Conservation (phyloP, 2,113 vertebrate species). For the Corvus hawaiiensis region DNA sequence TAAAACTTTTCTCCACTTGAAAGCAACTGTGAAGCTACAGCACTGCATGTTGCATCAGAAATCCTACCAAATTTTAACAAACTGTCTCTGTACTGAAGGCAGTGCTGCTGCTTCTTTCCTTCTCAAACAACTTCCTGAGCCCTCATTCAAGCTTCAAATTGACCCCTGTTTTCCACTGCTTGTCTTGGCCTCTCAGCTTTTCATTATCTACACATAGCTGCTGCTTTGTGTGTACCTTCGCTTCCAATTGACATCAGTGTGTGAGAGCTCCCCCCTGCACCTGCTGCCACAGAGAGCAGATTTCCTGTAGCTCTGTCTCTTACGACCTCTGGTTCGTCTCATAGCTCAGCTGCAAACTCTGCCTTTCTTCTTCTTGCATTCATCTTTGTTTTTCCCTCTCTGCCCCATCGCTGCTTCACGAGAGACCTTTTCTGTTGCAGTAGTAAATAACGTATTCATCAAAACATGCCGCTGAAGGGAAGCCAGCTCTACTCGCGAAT, state of each 20-base stretch:
- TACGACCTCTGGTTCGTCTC: neutral
- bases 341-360: slow-evolving; percentile 29
- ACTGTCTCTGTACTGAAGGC: neutral
- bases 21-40: neutral
- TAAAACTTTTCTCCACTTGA: neutral
- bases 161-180: neutral
- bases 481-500: neutral
- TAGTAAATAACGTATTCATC: neutral
- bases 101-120: neutral
- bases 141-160: neutral
- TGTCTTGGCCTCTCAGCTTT: neutral
- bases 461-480: neutral
- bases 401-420: neutral
- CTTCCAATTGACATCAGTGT: neutral
- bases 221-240: neutral
- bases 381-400: neutral
- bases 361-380: slow-evolving; percentile 10
- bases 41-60: neutral
- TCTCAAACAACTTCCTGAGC: neutral
- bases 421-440: neutral
- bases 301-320: slow-evolving; percentile 32
- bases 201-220: neutral
- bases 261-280: neutral
- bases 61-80: slow-evolving; percentile 2
- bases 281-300: slow-evolving; percentile 32